Percentiles rank a stretch among this genome's conserved stretches.
Conservation (phyloP, 2,888 invertebrate genomes). For the Eristalis tenax region DNA sequence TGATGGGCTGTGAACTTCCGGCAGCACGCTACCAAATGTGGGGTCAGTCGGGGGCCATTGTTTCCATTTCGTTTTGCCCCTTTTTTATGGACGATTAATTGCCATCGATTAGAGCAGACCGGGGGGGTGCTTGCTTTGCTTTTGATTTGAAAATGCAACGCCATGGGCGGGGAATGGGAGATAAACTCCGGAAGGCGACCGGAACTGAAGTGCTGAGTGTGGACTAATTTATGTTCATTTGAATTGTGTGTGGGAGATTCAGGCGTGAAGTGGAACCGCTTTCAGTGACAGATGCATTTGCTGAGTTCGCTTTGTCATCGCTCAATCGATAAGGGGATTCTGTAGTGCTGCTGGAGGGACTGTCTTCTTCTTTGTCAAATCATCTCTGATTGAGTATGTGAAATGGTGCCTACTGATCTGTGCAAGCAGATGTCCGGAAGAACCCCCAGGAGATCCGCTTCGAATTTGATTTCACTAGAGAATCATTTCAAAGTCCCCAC, state of each 20-base stretch:
- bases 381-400: neutral
- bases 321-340: neutral
- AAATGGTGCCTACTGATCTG: neutral
- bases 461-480: neutral
- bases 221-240: slow-evolving; percentile 32
- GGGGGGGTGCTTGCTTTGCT: slow-evolving; percentile 3
- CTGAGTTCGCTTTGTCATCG: neutral
- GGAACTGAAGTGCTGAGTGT: slow-evolving; percentile 54
- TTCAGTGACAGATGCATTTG: slow-evolving; percentile 6
- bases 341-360: no score
- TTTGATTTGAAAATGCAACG: slow-evolving; percentile 45
- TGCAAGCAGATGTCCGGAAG: neutral
- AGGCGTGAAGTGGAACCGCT: slow-evolving; percentile 15
- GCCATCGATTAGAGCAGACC: slow-evolving; percentile 52
- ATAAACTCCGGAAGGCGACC: slow-evolving; percentile 52
- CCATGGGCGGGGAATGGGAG: neutral
- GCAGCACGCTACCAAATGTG: slow-evolving; percentile 45
- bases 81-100: slow-evolving; percentile 59
- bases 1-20: slow-evolving; percentile 67
- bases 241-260: neutral
- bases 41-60: slow-evolving; percentile 48
- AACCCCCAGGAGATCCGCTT: neutral
- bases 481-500: no score
- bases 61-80: slow-evolving; percentile 46
- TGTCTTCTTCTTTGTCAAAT: neutral